phyloP scores from a whole-genome alignment of 64 coral and sea anemone genomes.

The Stichodactyla helianthus region DNA sequence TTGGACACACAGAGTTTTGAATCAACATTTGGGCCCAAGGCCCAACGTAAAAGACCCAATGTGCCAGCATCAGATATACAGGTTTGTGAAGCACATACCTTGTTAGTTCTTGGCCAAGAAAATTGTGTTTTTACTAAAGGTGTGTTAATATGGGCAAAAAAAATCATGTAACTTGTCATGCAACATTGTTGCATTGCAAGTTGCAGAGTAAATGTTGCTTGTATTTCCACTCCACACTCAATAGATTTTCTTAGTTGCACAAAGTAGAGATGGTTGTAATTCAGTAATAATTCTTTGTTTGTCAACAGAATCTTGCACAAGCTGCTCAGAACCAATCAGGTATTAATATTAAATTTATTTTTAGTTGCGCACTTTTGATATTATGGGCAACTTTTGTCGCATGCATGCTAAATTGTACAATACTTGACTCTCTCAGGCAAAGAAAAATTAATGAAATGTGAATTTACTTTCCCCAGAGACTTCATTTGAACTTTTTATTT shows the following conservation, averaged over 20 bases:
- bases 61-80: slow-evolving; percentile 74
- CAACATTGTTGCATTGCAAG: too few relatives aligned
- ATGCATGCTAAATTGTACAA: too few relatives aligned
- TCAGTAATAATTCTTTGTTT: not conserved
- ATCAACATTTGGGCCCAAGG: slow-evolving; percentile 96
- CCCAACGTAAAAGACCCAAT: slow-evolving; percentile 95
- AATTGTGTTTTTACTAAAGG: not conserved
- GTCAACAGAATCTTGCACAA: slow-evolving; percentile 55
- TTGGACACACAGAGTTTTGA: slow-evolving; percentile 91
- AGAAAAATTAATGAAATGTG: too few relatives aligned
- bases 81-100: slow-evolving; percentile 10
- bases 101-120: not conserved
- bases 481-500: too few relatives aligned
- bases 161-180: too few relatives aligned
- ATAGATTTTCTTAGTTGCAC: too few relatives aligned
- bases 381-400: too few relatives aligned
- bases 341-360: not conserved
- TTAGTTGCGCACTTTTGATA: too few relatives aligned
- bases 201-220: not conserved
- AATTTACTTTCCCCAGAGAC: too few relatives aligned
- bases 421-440: too few relatives aligned
- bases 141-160: too few relatives aligned
- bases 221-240: too few relatives aligned
- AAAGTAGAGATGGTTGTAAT: not conserved
- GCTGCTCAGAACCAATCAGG: slow-evolving; percentile 33